Evolutionary conservation across 2,888 invertebrate genomes (phyloP), one percentile per base, ranked within the genome.

Genomic region (Arge pagana): DNA sequence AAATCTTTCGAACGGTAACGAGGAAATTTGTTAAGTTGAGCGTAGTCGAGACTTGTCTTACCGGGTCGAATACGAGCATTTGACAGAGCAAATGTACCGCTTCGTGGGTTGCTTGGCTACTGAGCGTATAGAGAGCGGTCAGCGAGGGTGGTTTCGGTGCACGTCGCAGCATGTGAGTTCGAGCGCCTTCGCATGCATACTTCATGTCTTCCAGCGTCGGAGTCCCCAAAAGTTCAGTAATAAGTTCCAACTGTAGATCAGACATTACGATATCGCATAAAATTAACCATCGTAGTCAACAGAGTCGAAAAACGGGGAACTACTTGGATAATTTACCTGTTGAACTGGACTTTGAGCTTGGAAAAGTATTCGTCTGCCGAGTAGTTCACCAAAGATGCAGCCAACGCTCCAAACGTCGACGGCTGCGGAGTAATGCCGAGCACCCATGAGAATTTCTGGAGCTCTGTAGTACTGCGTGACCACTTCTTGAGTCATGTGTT

Each of bases 371-470:
- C 97, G 83, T 59, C 98, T 82, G 52, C 96, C 94, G 41, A 99
- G 85, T 54, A 99, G 84, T 77, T 99, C 99, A 30, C 97, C 98
- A 76, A 99, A 98, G 77, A 99, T 99, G 79, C 99, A 99, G 39
- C 99, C 99, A 37, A 99, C 97, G 35, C 96, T 96, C 99, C 99
- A 99, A 49, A 99, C 94, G 77, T 99, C 99, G 37, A 99, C 95
- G 3, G 96, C 94, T 7, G 92, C 91, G 5, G 93, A 90, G 80
- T 99, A 99, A 76, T 97, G 96, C 67, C 92, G 89, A 23, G 98
- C 96, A 23, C 99, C 99, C 97, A 99, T 98, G 55, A 99, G 83
- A 68, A 99, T 94, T 81, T 99, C 99, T 0, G 99, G 99, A 16
- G 98, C 96, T 60, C 99, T 87, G 81, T 99, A 99, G 81, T 99